Evolutionary conservation across 1,140 invertebrate genomes (phyloP), one percentile per base, ranked within the genome.

Genomic region (Fopius arisanus): DNA sequence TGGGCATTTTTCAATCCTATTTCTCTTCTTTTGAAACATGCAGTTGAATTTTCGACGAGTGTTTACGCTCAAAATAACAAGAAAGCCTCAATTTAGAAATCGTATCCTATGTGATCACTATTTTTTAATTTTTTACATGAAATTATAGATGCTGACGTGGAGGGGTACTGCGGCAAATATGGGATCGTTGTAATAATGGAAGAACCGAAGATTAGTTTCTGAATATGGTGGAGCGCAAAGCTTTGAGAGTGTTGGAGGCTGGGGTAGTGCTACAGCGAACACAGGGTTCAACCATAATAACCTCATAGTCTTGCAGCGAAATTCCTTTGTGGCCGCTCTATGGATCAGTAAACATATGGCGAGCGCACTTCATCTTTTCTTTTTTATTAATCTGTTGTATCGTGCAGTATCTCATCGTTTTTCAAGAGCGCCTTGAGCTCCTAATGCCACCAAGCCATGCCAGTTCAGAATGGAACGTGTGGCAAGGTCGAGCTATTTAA

Each of bases 141-240:
- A n/a, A n/a, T n/a, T n/a, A n/a, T n/a, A n/a, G n/a, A n/a, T n/a
- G n/a, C n/a, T n/a, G n/a, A n/a, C n/a, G n/a, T n/a, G n/a, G n/a
- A n/a, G n/a, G n/a, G 33, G 3, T 37, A 37, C 33, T 37, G 33
- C 9, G 43, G 43, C n/a, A 51, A 51, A 51, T 51, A 14, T 51
- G n/a, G n/a, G 1, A 63, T 63, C 59, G 23, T 63, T 14, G 59
- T 63, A 63, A 63, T 63, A 63, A 63, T 63, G 26, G 23, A 63
- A n/a, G 21, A n/a, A 29, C 59, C 59, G 59, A 63, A 63, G 59
- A 63, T 63, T 63, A 63, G 59, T 63, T 63, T 23, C 16, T 12
- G 2, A 14, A 51, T 19, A 7, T 19, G 19, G 43, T 19, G n/a
- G 7, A 51, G 43, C 19, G 43, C n/a, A 14, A 14, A 3, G 43